Percentiles rank a stretch among this genome's conserved stretches.
Evolutionary conservation across 1,140 invertebrate genomes (phyloP).

Genomic region (Diprion similis): DNA sequence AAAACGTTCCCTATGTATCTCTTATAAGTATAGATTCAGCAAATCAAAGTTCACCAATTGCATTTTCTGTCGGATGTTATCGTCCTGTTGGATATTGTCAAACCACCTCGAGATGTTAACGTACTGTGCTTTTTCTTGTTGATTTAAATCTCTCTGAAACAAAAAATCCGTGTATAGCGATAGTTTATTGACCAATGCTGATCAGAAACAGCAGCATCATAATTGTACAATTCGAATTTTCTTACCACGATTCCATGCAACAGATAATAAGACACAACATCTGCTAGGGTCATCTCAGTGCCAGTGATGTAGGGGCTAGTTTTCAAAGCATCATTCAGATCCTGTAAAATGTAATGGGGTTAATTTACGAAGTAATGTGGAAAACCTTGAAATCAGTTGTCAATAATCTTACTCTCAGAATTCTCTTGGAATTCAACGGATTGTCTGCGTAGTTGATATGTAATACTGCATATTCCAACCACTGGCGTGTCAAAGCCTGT

Average conservation of each 20-base stretch:
- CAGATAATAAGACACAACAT: slow-evolving; percentile 66
- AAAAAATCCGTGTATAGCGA: slow-evolving; percentile 15
- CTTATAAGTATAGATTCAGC: slow-evolving; percentile 52
- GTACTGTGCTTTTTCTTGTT: slow-evolving; percentile 67
- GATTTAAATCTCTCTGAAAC: slow-evolving; percentile 58
- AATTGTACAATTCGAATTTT: neutral
- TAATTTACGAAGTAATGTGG: slow-evolving; percentile 16
- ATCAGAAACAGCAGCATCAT: slow-evolving; percentile 19
- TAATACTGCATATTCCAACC: slow-evolving; percentile 63
- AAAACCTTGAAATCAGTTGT: slow-evolving; percentile 23
- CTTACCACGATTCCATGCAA: slow-evolving; percentile 64
- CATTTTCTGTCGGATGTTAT: slow-evolving; percentile 63
- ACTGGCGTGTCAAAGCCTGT: slow-evolving; percentile 55
- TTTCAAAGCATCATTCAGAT: slow-evolving; percentile 62
- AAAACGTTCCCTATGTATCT: slow-evolving; percentile 15
- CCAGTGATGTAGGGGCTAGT: slow-evolving; percentile 65
- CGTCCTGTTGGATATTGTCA: slow-evolving; percentile 70
- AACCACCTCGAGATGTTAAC: slow-evolving; percentile 73
- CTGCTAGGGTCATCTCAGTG: slow-evolving; percentile 65
- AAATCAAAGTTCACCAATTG: slow-evolving; percentile 65
- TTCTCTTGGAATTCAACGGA: slow-evolving; percentile 44
- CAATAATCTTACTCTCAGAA: slow-evolving; percentile 46
- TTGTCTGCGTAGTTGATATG: slow-evolving; percentile 61
- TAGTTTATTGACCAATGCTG: slow-evolving; percentile 28
- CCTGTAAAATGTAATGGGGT: slow-evolving; percentile 44